A percentile compares a stretch with the other conserved stretches of the same genome.
These are phyloP conservation scores for Panonychus citri DNA, from an alignment of 1,140 invertebrate species.

Conservation along the genomic window DNA sequence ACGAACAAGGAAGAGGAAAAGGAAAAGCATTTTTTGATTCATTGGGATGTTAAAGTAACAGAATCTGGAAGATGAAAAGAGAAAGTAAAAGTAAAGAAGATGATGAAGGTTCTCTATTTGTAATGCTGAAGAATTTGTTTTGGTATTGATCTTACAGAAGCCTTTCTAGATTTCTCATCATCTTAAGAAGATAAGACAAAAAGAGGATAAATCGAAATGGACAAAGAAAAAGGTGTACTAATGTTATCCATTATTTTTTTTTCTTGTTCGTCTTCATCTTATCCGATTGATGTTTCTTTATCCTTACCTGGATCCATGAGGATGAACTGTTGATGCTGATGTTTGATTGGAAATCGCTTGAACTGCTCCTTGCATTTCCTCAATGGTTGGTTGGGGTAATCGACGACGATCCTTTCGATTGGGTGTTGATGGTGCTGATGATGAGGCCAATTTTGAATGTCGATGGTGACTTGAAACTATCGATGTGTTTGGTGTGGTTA, in stretches of 20 bases:
- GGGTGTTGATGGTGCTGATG: neutral
- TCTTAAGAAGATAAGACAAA: no score
- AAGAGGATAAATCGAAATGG: no score
- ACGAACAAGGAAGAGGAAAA: no score
- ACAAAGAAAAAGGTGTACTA: neutral
- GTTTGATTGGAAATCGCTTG: constrained; percentile 10
- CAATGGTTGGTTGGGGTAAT: constrained; percentile 14
- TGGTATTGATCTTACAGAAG: no score
- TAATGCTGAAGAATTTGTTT: no score
- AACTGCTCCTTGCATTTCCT: constrained; percentile 14
- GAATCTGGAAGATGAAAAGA: no score
- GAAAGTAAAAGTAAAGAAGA: no score
- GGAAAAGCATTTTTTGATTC: no score
- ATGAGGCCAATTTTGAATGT: neutral
- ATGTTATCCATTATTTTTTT: neutral
- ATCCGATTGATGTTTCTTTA: neutral
- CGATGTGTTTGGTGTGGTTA: neutral
- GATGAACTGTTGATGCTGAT: neutral
- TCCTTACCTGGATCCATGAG: neutral
- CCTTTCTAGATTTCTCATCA: no score
- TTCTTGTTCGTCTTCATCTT: no score
- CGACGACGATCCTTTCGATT: constrained; percentile 10
- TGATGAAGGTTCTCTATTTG: no score
- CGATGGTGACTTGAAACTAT: neutral
- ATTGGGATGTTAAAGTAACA: no score